These are phyloP conservation scores for Mixornis gularis DNA, from an alignment of 2,113 vertebrate genomes.

Conservation along the genomic window DNA sequence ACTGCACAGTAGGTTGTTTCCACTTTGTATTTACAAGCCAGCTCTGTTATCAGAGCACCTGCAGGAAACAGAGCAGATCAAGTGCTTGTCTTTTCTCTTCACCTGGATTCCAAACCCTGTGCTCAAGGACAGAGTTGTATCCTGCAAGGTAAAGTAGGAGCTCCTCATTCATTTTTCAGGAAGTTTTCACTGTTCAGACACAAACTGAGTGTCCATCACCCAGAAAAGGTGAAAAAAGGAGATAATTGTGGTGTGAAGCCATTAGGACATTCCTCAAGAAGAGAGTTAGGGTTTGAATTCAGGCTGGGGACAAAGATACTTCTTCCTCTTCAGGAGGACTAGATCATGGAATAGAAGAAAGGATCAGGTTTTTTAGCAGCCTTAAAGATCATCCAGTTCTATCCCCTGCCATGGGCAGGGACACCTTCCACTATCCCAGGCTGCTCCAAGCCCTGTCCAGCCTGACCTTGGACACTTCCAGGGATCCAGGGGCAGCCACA, in stretches of 20 bases:
- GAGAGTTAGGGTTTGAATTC: background rate
- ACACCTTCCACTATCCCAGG: rapidly evolving
- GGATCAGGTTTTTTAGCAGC: background rate
- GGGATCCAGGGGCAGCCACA: background rate
- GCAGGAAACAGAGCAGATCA: background rate
- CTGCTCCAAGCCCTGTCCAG: rapidly evolving
- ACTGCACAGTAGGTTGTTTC: background rate
- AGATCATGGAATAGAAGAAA: background rate
- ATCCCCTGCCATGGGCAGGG: no score
- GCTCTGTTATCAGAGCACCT: background rate
- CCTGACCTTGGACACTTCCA: background rate
- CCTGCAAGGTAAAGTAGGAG: background rate
- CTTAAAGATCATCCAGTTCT: background rate
- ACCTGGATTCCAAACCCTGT: background rate
- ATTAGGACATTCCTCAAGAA: background rate
- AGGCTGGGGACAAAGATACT: background rate
- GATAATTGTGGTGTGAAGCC: background rate
- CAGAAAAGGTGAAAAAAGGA: background rate
- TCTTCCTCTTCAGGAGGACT: background rate
- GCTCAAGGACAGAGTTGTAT: rapidly evolving
- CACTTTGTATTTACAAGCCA: background rate
- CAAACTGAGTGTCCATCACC: background rate
- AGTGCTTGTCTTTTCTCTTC: background rate
- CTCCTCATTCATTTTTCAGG: background rate
- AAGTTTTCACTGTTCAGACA: background rate